A percentile compares a stretch with the other conserved stretches of the same genome.
Conservation (phyloP, 2,888 invertebrate species). For the Melikaiella ostensackeni region DNA sequence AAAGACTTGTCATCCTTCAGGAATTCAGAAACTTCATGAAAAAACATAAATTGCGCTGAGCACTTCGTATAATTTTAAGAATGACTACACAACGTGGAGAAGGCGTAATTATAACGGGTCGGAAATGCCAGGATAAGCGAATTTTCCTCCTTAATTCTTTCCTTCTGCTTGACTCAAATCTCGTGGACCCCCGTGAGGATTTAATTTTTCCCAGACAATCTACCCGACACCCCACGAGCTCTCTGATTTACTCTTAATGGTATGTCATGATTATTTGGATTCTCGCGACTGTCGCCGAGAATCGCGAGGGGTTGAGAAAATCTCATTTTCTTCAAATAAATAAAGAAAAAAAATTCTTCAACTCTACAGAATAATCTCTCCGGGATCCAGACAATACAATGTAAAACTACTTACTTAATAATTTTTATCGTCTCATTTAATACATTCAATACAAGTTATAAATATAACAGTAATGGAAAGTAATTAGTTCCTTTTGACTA, state of each 20-base stretch:
- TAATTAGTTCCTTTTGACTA: too few relatives aligned
- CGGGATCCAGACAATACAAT: not conserved
- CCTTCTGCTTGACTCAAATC: slow-evolving; percentile 7
- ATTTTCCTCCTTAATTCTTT: slow-evolving; percentile 7
- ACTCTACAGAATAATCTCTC: not conserved
- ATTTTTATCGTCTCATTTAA: too few relatives aligned
- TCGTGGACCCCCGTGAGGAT: not conserved
- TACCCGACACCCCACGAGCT: slow-evolving; percentile 7
- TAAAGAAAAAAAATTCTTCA: slow-evolving; percentile 18
- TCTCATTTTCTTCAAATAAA: slow-evolving; percentile 59
- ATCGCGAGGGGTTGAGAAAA: slow-evolving; percentile 12
- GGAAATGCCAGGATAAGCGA: not conserved
- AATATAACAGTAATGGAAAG: too few relatives aligned
- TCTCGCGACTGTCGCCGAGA: not conserved
- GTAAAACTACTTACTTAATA: not conserved
- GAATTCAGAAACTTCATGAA: not conserved
- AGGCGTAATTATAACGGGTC: not conserved
- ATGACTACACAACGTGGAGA: slow-evolving; percentile 1
- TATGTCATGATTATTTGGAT: slow-evolving; percentile 34
- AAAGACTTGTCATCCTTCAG: not conserved
- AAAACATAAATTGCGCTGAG: not conserved
- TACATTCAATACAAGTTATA: too few relatives aligned
- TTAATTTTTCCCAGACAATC: slow-evolving; percentile 21
- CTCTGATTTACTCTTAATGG: slow-evolving; percentile 37
- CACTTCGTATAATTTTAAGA: not conserved